Conservation (phyloP, 2,888 invertebrate species). For the Seladonia tumulorum region DNA sequence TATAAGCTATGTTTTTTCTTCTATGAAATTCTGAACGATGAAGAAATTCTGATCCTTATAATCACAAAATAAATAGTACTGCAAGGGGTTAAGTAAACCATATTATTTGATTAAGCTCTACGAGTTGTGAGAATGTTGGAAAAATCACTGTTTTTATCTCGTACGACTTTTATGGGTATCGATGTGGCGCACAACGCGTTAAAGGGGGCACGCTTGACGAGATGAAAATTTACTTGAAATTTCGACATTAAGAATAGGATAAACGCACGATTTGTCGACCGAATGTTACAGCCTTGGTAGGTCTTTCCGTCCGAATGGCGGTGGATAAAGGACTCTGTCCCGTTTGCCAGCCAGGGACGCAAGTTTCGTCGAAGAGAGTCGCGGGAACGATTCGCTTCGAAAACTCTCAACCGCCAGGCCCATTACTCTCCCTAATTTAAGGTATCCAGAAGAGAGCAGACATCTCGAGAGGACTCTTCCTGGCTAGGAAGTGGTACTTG, state of each 20-base stretch:
- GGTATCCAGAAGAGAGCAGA: constrained; percentile 26
- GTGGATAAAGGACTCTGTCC: not conserved
- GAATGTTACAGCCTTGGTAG: not conserved
- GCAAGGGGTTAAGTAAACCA: too few relatives aligned
- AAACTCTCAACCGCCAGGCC: not conserved
- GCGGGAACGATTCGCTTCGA: not conserved
- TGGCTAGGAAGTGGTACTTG: constrained; percentile 57
- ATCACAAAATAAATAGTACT: too few relatives aligned
- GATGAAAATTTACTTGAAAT: not conserved
- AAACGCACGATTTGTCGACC: not conserved
- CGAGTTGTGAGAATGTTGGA: too few relatives aligned
- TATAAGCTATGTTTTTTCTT: too few relatives aligned
- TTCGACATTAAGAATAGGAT: not conserved
- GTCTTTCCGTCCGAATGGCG: not conserved
- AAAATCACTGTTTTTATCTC: too few relatives aligned
- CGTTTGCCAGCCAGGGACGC: not conserved
- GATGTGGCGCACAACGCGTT: too few relatives aligned
- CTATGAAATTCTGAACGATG: too few relatives aligned
- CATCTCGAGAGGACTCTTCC: constrained; percentile 63
- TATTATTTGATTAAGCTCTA: too few relatives aligned
- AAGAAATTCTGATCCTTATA: too few relatives aligned
- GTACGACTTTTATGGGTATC: too few relatives aligned
- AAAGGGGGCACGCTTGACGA: not conserved
- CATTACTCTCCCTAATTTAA: constrained; percentile 40
- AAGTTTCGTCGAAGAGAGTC: constrained; percentile 5